Evolutionary conservation across 1,140 invertebrate species (phyloP), one percentile per base, ranked within the genome.

Genomic region (Lepidurus arcticus): DNA sequence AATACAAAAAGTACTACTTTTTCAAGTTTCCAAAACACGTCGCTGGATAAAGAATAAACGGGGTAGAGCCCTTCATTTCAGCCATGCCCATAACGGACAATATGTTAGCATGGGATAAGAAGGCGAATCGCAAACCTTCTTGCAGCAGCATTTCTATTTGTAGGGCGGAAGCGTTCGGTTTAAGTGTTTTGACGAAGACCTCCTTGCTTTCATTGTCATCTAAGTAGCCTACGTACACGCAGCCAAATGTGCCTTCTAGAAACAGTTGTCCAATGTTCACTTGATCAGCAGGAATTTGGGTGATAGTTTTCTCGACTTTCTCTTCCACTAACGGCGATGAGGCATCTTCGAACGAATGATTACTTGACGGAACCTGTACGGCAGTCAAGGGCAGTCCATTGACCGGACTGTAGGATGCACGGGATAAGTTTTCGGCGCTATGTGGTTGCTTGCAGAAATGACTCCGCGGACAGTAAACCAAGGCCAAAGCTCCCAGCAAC

Each of bases 101-200:
- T 44, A 97, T 89, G 79, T 94, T 92, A 73, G 92, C 90, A 84
- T 97, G 94, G 75, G 90, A 91, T 78, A 97, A 86, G 3, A 93
- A 93, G 81, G 95, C 95, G 81, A 97, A 89, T 80, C 93, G 90
- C 84, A 96, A 91, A 44, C 95, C 94, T 85, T 97, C 94, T 82
- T 93, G 90, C n/a, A 96, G 86, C 65, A 96, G 86, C 53, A 96
- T 84, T 8, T 93, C 92, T 21, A 95, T 90, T 88, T 95, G 91
- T 81, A 90, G 85, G 43, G 83, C 79, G 6, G 86, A 85, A 6
- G 88, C 87, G 81, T 87, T 85, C 80, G 87, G 86, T 87, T 89
- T 89, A 11, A 95, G 92, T 44, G 94, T 96, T 87, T 96, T 96
- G 1, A 96, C 91, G 76, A 94, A 88, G 44, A 95, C 92, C 82